Evolutionary conservation across 2,888 invertebrate species (phyloP).

Genomic region (Chesias legatella): DNA sequence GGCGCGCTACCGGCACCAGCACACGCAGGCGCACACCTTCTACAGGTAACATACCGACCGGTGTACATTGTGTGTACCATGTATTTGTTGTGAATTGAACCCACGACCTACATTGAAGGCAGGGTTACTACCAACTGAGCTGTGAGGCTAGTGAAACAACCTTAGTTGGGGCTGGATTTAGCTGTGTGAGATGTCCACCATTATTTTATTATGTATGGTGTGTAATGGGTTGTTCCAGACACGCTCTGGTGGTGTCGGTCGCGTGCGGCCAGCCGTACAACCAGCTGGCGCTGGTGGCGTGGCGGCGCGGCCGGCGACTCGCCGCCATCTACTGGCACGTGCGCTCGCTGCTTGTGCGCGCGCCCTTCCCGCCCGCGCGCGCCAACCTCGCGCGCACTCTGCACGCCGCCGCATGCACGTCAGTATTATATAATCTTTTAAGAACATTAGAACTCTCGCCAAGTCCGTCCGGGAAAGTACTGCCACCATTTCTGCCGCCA

Average conservation of each 20-base stretch:
- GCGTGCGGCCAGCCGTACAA: slow-evolving; percentile 94
- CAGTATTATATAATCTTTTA: too few species aligned
- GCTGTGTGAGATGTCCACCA: too few species aligned
- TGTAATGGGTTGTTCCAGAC: slow-evolving; percentile 75
- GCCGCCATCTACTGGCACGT: slow-evolving; percentile 93
- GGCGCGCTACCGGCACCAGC: slow-evolving; percentile 90
- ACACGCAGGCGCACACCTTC: slow-evolving; percentile 90
- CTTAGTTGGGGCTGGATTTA: too few species aligned
- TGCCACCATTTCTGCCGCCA: too few species aligned
- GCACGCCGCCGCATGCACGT: slow-evolving; percentile 61
- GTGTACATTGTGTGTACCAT: not conserved
- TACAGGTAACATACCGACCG: slow-evolving; percentile 86
- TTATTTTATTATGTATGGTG: too few species aligned
- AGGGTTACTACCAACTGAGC: too few species aligned
- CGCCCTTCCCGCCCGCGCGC: slow-evolving; percentile 91
- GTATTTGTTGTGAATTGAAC: not conserved
- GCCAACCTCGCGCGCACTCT: slow-evolving; percentile 89
- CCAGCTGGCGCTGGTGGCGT: slow-evolving; percentile 90
- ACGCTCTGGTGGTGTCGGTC: slow-evolving; percentile 86
- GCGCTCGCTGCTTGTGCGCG: slow-evolving; percentile 89
- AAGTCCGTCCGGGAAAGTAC: too few species aligned
- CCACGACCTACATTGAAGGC: too few species aligned
- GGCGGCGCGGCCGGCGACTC: slow-evolving; percentile 89
- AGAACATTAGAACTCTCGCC: not conserved
- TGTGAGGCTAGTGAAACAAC: too few species aligned